Evolutionary conservation across 2,888 invertebrate genomes (phyloP).

Genomic region (Drosophila pegasa): DNA sequence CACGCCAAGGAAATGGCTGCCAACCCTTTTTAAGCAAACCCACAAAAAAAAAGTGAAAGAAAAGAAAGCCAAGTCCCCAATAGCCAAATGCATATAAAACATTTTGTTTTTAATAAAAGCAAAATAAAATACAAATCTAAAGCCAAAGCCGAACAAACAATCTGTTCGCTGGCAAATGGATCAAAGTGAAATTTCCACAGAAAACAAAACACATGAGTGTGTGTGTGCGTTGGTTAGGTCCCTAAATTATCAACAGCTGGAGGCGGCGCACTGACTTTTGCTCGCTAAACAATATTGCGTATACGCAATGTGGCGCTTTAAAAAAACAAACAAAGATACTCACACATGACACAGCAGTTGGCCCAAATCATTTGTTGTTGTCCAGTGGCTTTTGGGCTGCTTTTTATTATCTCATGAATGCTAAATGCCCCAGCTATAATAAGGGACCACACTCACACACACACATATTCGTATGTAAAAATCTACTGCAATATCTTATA

Average conservation of each 20-base stretch:
- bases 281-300: slow-evolving; percentile 69
- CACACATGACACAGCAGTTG: slow-evolving; percentile 35
- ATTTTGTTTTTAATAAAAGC: slow-evolving; percentile 75
- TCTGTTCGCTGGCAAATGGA: slow-evolving; percentile 64
- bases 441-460: slow-evolving; percentile 25
- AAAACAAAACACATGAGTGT: slow-evolving; percentile 28
- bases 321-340: slow-evolving; percentile 13
- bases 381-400: slow-evolving; percentile 64
- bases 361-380: slow-evolving; percentile 76
- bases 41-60: not conserved
- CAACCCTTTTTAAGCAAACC: slow-evolving; percentile 27
- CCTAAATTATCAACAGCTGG: slow-evolving; percentile 75
- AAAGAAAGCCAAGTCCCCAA: slow-evolving; percentile 50
- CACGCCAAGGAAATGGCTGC: slow-evolving; percentile 43
- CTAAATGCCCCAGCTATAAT: slow-evolving; percentile 72
- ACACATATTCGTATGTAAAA: slow-evolving; percentile 53
- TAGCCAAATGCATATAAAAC: slow-evolving; percentile 62
- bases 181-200: slow-evolving; percentile 68
- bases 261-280: slow-evolving; percentile 66
- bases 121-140: slow-evolving; percentile 39
- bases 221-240: slow-evolving; percentile 31
- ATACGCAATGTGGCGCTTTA: slow-evolving; percentile 69
- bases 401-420: slow-evolving; percentile 81
- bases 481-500: slow-evolving; percentile 73
- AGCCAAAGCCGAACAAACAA: slow-evolving; percentile 60